phyloP scores from a whole-genome alignment of 1,140 invertebrate species.

The Caerostris extrusa region DNA sequence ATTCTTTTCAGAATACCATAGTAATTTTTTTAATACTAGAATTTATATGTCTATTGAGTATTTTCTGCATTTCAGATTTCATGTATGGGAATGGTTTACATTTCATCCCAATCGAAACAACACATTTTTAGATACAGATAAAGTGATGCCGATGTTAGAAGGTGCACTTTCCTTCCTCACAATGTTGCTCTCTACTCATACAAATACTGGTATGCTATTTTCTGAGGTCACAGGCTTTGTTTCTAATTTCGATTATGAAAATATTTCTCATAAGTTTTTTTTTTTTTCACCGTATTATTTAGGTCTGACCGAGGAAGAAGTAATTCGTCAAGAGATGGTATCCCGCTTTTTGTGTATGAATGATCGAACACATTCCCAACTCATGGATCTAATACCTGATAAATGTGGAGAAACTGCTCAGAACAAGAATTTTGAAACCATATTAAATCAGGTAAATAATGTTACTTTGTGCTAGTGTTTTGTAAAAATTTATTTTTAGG shows the following conservation, averaged over 20 bases:
- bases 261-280: background rate
- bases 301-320: constrained; percentile 87
- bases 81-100: constrained; percentile 87
- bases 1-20: background rate
- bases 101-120: constrained; percentile 84
- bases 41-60: background rate
- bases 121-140: constrained; percentile 87
- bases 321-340: constrained; percentile 94
- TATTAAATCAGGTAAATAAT: constrained; percentile 86
- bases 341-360: constrained; percentile 94
- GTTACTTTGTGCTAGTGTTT: background rate
- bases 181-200: constrained; percentile 93
- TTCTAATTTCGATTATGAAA: background rate
- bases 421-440: constrained; percentile 93
- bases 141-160: constrained; percentile 92
- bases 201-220: constrained; percentile 88
- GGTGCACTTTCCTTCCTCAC: constrained; percentile 94
- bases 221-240: background rate
- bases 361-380: constrained; percentile 96
- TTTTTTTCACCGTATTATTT: background rate
- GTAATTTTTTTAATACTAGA: background rate
- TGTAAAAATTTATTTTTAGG: background rate
- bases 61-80: constrained; percentile 79
- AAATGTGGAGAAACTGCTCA: constrained; percentile 92
- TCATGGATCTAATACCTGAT: constrained; percentile 97